Percentiles rank a stretch among this genome's conserved stretches.
These are phyloP conservation scores for Acanthococcus lagerstroemiae DNA, from an alignment of 2,888 invertebrate species.

Conservation along the genomic window DNA sequence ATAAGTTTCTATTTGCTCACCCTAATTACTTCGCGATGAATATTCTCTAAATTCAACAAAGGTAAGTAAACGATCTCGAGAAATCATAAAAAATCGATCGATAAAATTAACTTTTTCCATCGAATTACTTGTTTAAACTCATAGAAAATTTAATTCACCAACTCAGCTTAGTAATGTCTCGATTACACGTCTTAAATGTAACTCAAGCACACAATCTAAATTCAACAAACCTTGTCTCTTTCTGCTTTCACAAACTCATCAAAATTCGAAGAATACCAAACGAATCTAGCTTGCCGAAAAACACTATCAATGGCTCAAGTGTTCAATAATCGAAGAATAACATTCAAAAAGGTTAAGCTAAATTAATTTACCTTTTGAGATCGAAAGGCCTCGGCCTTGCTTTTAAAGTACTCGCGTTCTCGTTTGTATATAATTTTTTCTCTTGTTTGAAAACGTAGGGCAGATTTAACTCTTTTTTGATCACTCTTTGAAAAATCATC, in stretches of 20 bases:
- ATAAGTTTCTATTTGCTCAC: too few relatives aligned
- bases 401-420: neutral
- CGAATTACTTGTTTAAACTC: too few relatives aligned
- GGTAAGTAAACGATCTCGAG: too few relatives aligned
- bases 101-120: too few relatives aligned
- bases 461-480: neutral
- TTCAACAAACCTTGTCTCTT: neutral
- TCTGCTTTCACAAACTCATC: neutral
- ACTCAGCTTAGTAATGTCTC: neutral
- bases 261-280: neutral
- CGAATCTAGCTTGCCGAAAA: neutral
- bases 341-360: conserved; percentile 6
- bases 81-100: too few relatives aligned
- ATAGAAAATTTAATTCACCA: neutral
- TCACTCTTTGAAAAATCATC: neutral
- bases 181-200: neutral
- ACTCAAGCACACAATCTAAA: neutral
- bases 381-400: neutral
- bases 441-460: neutral
- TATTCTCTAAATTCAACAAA: too few relatives aligned
- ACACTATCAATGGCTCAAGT: neutral
- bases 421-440: neutral
- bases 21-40: too few relatives aligned
- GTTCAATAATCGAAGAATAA: neutral
- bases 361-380: neutral